Base-by-base conservation (phyloP, 2,797 vertebrate genomes). In the Remorina albescens region DNA sequence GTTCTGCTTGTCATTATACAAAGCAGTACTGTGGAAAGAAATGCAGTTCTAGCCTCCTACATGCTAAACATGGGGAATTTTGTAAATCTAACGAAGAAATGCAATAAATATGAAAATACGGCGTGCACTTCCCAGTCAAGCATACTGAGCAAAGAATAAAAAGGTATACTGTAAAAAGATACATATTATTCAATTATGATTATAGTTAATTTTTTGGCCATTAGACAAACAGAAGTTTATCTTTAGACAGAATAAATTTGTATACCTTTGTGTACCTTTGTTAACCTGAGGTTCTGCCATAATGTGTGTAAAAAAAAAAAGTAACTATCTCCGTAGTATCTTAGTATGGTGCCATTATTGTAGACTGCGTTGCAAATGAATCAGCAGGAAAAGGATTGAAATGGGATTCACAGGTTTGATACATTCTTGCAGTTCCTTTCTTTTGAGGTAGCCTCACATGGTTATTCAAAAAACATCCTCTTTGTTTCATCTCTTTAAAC, bases 1-100 rank as follows among this genome's bases (percentile, higher is more conserved):
- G 50, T 55, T 74, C 8, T 57, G 18, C 8, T 37, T 30, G 19
- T 63, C 23, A 28, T 51, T 68, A 42, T 49, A 53, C 54, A 34
- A 41, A 39, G 66, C 42, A 39, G 19, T n/a, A 39, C 51, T 58
- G 32, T 58, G 55, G 53, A 64, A 36, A 69, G 46, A 44, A 66
- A 62, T 61, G 42, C 47, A 70, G 46, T 26, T 50, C 18, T 36
- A 36, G 21, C 21, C 28, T 23, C 67, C 3, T 41, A 9, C 8
- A 21, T 46, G 26, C 18, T n/a, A 25, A 4, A 1, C 19, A 55
- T 30, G 16, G 34, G 16, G 6, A 30, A 54, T n/a, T 54, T 34
- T 32, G 10, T 11, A 54, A 54, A 4, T 54, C 32, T 54, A n/a
- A 54, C 51, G 34, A 21, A 36, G 19, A 56, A 56, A 25, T 12